These are phyloP conservation scores for Istiophorus platypterus DNA, from an alignment of 2,113 vertebrate genomes.

Conservation along the genomic window DNA sequence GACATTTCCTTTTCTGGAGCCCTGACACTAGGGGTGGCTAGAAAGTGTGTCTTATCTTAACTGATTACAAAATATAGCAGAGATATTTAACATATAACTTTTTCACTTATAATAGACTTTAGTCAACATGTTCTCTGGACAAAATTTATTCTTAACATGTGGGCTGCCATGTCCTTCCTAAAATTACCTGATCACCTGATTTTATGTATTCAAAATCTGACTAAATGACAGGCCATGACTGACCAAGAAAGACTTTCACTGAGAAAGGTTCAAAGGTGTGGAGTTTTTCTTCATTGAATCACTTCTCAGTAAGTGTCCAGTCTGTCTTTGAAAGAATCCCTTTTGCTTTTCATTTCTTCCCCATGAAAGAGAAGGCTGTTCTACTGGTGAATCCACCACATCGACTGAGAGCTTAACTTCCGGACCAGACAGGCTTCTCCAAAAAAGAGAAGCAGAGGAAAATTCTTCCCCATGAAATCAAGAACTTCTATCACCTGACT, in stretches of 20 bases:
- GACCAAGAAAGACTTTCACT: not conserved
- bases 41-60: not conserved
- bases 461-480: constrained; percentile 24
- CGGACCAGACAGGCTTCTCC: constrained; percentile 9
- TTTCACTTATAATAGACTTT: too few relatives aligned
- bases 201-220: not conserved
- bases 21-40: not conserved
- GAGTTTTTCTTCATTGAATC: not conserved
- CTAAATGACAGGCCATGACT: not conserved
- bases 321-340: not conserved
- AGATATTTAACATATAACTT: too few relatives aligned
- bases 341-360: not conserved
- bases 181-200: not conserved
- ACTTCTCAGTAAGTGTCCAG: not conserved
- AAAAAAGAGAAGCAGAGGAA: constrained; percentile 5
- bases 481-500: constrained; percentile 68
- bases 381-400: not conserved
- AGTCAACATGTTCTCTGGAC: not conserved
- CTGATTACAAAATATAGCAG: not conserved
- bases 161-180: not conserved
- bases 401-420: not conserved
- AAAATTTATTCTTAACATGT: not conserved
- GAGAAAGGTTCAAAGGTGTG: too few relatives aligned
- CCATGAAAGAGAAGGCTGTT: not conserved
- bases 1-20: not conserved